These are phyloP conservation scores for Tetraneura akinire DNA, from an alignment of 1,140 invertebrate species.

Conservation along the genomic window DNA sequence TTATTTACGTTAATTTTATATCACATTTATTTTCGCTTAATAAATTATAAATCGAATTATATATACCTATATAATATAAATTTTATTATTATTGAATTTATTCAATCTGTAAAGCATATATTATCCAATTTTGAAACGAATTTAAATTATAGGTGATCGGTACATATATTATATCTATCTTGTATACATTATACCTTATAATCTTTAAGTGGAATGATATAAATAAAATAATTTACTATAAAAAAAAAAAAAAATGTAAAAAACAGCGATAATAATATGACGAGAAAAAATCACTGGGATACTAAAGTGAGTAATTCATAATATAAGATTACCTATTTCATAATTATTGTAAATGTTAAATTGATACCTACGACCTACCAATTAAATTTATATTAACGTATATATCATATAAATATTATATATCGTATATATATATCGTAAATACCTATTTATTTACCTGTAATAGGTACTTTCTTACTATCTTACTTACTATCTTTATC, in stretches of 20 bases:
- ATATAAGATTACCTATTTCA: background rate
- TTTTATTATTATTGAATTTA: background rate
- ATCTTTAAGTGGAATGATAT: background rate
- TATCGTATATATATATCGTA: no score
- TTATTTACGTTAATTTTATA: background rate
- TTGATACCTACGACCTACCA: no score
- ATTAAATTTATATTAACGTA: no score
- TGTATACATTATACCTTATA: background rate
- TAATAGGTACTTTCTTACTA: no score
- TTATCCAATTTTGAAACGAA: background rate
- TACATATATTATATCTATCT: background rate
- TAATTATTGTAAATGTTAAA: no score
- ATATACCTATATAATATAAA: no score
- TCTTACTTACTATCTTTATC: no score
- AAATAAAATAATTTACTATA: background rate
- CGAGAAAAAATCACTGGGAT: conserved; percentile 47
- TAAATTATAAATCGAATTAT: background rate
- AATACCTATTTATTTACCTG: no score
- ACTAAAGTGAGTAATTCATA: conserved; percentile 33
- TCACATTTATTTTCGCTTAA: background rate
- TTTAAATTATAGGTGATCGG: background rate
- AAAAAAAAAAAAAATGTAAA: conserved; percentile 23
- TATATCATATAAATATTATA: no score
- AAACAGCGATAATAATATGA: conserved; percentile 13
- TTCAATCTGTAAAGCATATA: no score